phyloP scores from a whole-genome alignment of 1,140 invertebrate genomes.

The Lucilia cuprina region DNA sequence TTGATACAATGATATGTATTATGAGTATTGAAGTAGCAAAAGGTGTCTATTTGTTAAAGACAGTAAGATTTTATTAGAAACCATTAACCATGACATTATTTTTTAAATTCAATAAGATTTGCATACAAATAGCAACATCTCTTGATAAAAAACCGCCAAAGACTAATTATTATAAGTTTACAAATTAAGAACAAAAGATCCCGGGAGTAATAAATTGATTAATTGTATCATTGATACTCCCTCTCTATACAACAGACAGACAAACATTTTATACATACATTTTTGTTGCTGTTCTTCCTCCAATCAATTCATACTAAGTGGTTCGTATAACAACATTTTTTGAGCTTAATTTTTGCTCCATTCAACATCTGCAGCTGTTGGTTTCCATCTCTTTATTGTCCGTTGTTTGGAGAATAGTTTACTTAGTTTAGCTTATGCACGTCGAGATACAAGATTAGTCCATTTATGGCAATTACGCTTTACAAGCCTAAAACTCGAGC shows the following conservation, averaged over 20 bases:
- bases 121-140: not conserved
- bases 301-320: not conserved
- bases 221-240: conserved; percentile 1
- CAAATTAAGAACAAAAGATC: conserved; percentile 17
- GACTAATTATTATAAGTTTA: conserved; percentile 11
- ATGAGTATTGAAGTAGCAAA: conserved; percentile 27
- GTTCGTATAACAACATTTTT: not conserved
- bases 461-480: conserved; percentile 32
- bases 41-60: not conserved
- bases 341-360: not conserved
- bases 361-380: not conserved
- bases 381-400: not conserved
- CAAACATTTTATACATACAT: too few relatives aligned
- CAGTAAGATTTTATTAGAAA: not conserved
- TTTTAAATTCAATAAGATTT: not conserved
- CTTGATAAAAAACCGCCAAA: not conserved
- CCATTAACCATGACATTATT: not conserved
- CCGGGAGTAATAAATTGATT: conserved; percentile 14
- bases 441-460: conserved; percentile 33
- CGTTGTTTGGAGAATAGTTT: not conserved
- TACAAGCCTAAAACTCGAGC: conserved; percentile 27
- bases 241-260: not conserved
- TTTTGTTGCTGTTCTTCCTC: not conserved
- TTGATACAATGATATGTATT: not conserved
- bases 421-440: conserved; percentile 14